These are phyloP conservation scores for Numida meleagris DNA, from an alignment of 2,113 vertebrate genomes.

Conservation along the genomic window DNA sequence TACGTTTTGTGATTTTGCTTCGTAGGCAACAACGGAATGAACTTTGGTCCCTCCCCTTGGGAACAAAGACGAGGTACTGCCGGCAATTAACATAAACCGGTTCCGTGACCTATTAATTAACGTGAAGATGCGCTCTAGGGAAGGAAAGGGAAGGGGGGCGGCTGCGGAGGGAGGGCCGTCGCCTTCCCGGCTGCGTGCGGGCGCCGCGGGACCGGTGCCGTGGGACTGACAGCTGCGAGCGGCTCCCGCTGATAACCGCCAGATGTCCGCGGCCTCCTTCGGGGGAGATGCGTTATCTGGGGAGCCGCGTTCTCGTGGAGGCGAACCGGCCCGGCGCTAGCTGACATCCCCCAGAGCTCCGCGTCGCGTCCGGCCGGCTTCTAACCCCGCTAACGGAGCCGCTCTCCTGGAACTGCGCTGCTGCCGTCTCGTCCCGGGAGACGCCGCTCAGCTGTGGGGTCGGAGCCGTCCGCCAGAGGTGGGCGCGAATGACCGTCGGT, in stretches of 20 bases:
- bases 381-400: neutral
- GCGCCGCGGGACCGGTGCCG: neutral
- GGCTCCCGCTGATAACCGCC: neutral
- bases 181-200: neutral
- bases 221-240: neutral
- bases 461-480: neutral
- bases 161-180: neutral
- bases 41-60: constrained; percentile 41
- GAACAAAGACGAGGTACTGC: constrained; percentile 41
- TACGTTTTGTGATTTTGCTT: neutral
- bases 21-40: neutral
- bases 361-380: neutral
- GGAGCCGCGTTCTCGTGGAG: neutral
- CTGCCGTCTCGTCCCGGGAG: neutral
- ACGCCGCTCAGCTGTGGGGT: neutral
- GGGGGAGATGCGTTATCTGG: neutral
- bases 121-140: constrained; percentile 26
- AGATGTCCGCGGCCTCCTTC: neutral
- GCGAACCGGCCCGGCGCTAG: neutral
- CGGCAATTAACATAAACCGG: constrained; percentile 51
- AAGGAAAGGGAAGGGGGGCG: neutral
- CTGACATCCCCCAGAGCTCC: neutral
- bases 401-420: accelerated
- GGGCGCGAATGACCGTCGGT: neutral
- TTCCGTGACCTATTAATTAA: constrained; percentile 68